Percentiles rank a stretch among this genome's conserved stretches.
Conservation (phyloP, 2,113 vertebrate species). For the Mormyrus lacerda region DNA sequence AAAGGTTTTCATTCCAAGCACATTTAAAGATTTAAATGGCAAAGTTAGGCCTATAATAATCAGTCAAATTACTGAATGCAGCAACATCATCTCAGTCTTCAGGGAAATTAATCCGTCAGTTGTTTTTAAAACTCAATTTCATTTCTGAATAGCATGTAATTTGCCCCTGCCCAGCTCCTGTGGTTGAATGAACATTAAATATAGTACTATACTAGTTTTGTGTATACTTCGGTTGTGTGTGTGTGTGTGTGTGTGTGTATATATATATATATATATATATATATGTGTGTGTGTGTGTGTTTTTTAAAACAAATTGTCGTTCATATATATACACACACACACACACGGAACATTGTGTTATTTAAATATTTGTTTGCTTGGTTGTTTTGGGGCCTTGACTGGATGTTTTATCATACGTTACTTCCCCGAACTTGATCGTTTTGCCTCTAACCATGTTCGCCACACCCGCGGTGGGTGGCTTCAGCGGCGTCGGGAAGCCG, state of each 20-base stretch:
- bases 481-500: not conserved
- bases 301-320: no score
- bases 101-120: not conserved
- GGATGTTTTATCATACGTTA: not conserved
- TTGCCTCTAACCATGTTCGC: not conserved
- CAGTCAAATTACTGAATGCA: not conserved
- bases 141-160: not conserved
- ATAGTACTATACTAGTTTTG: not conserved
- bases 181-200: not conserved
- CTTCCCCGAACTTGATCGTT: not conserved
- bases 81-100: not conserved
- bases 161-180: not conserved
- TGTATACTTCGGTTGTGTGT: not conserved
- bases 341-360: not conserved
- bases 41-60: not conserved
- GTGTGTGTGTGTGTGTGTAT: no score
- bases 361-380: not conserved
- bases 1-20: conserved; percentile 15
- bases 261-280: no score
- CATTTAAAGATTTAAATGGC: conserved; percentile 10
- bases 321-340: not conserved
- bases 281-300: no score
- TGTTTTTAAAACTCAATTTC: not conserved
- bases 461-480: not conserved
- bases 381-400: not conserved